These are phyloP conservation scores for Halcyon malimbica DNA, from an alignment of 2,113 vertebrate species.

Conservation along the genomic window DNA sequence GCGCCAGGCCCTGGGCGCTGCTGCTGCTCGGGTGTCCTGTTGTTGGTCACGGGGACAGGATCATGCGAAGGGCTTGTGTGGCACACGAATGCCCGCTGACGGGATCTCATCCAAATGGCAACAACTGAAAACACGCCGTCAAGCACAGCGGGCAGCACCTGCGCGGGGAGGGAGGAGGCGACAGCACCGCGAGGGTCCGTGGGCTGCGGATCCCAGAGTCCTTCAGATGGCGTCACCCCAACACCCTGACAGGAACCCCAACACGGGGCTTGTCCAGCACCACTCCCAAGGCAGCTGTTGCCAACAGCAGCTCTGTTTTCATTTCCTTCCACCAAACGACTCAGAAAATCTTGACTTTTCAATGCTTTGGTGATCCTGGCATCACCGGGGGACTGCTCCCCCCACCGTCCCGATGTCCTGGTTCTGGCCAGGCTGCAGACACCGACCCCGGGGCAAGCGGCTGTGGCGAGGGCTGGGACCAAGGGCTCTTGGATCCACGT, in stretches of 20 bases:
- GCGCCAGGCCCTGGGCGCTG: neutral
- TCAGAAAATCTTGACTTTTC: neutral
- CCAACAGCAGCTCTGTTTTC: neutral
- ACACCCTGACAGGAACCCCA: neutral
- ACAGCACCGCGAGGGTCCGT: accelerated
- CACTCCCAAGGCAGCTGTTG: neutral
- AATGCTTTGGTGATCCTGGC: neutral
- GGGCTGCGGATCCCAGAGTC: accelerated
- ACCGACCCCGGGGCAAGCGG: neutral
- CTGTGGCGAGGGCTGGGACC: neutral
- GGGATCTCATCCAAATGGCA: neutral
- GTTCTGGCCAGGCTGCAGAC: neutral
- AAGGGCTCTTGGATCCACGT: neutral
- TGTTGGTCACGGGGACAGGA: neutral
- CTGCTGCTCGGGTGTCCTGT: neutral
- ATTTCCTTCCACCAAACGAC: neutral
- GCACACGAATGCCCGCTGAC: neutral
- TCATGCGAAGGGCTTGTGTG: neutral
- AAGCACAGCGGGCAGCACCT: neutral
- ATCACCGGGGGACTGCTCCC: neutral
- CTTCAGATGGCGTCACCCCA: neutral
- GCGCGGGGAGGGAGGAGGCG: neutral
- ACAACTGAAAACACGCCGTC: neutral
- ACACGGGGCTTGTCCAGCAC: neutral
- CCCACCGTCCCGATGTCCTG: neutral